phyloP scores from a whole-genome alignment of 2,797 vertebrate species.

The Sardinella longiceps region DNA sequence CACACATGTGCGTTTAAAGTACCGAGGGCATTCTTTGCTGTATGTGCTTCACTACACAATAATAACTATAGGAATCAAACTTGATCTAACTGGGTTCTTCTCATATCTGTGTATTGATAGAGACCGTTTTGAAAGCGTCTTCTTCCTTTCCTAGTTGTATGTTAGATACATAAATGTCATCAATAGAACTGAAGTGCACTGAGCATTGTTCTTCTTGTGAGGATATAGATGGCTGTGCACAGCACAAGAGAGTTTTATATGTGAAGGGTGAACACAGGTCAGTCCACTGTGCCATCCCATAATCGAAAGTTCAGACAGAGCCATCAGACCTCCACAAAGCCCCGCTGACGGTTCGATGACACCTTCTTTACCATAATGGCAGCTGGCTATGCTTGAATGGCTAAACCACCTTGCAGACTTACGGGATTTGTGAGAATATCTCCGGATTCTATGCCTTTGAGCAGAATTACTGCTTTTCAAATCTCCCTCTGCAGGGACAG shows the following conservation, averaged over 20 bases:
- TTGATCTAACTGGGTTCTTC: neutral
- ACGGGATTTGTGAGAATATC: neutral
- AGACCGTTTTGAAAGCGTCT: no score
- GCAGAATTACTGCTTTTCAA: neutral
- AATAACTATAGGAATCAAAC: neutral
- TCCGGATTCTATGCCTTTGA: neutral
- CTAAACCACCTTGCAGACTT: neutral
- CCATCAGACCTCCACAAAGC: neutral
- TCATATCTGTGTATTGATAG: neutral
- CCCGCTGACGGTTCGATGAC: neutral
- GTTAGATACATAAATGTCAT: neutral
- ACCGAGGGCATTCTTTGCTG: neutral
- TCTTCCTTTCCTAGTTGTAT: neutral
- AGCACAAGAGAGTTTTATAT: neutral
- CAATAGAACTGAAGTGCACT: neutral
- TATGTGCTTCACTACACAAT: neutral
- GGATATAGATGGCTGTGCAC: neutral
- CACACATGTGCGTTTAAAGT: neutral
- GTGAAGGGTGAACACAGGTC: neutral
- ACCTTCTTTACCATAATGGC: neutral
- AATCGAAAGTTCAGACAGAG: neutral
- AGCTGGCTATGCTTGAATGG: neutral
- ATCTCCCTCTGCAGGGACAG: neutral
- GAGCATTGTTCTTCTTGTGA: neutral
- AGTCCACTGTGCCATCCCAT: neutral